A percentile compares a stretch with the other conserved stretches of the same genome.
phyloP scores from a whole-genome alignment of 2,113 vertebrate genomes.

The Piaya cayana region DNA sequence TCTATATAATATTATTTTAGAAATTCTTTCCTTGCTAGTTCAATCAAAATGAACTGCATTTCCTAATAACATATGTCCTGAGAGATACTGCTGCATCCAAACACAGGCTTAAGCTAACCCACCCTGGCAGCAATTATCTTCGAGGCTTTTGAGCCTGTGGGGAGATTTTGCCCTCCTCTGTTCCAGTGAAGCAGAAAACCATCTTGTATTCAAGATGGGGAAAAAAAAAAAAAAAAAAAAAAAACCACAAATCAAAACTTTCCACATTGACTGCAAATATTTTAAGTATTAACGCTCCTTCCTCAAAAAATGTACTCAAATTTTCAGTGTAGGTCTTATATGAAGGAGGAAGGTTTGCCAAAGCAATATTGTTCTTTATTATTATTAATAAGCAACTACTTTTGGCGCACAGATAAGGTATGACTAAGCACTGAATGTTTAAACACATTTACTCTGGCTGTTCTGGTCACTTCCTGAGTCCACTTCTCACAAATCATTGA shows the following conservation, averaged over 20 bases:
- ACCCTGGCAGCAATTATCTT: conserved; percentile 1
- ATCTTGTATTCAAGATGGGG: not conserved
- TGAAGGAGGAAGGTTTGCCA: not conserved
- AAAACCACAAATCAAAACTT: not conserved
- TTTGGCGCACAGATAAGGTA: not conserved
- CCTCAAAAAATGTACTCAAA: not conserved
- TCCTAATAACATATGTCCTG: conserved; percentile 25
- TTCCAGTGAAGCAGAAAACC: not conserved
- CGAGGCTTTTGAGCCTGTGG: not conserved
- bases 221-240: not conserved
- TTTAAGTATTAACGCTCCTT: not conserved
- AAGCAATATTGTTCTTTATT: not conserved
- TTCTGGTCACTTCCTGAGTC: not conserved
- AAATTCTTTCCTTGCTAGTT: conserved; percentile 41
- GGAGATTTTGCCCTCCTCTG: not conserved
- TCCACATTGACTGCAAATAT: not conserved
- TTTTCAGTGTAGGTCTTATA: not conserved
- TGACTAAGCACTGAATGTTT: not conserved
- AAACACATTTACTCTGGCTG: not conserved
- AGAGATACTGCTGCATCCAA: conserved; percentile 26
- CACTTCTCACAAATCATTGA: not conserved
- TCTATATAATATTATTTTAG: conserved; percentile 14
- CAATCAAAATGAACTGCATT: conserved; percentile 44
- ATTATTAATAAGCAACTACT: not conserved
- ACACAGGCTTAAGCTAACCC: conserved; percentile 3